A percentile compares a stretch with the other conserved stretches of the same genome.
These are phyloP conservation scores for Oreochromis mossambicus DNA, from an alignment of 2,797 vertebrate species.

Conservation along the genomic window DNA sequence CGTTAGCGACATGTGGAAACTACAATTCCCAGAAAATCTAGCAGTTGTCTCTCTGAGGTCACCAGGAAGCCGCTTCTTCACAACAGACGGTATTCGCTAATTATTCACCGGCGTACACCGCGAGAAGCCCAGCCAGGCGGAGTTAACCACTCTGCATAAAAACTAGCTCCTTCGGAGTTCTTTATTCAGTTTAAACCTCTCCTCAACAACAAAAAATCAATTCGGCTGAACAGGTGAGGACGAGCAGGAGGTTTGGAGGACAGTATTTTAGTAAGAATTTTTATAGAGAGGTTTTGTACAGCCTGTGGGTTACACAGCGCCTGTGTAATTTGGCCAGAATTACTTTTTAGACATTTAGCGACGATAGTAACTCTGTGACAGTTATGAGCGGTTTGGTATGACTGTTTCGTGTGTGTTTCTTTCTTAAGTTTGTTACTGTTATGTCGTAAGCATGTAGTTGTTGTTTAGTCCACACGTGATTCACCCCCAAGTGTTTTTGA, in stretches of 20 bases:
- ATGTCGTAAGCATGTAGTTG: background rate
- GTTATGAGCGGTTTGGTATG: background rate
- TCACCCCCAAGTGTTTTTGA: background rate
- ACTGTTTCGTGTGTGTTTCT: background rate
- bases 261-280: background rate
- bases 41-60: background rate
- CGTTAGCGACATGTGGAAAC: slow-evolving; percentile 1
- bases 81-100: background rate
- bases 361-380: background rate
- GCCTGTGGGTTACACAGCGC: background rate
- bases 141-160: background rate
- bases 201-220: rapidly evolving
- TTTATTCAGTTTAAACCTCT: rapidly evolving
- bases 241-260: too few relatives aligned
- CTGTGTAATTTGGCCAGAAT: background rate
- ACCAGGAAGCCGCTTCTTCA: background rate
- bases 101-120: background rate
- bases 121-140: background rate
- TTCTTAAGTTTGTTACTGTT: rapidly evolving
- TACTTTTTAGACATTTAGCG: background rate
- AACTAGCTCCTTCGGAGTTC: background rate
- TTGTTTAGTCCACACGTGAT: background rate
- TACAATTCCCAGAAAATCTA: slow-evolving; percentile 34
- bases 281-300: background rate
- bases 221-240: background rate